phyloP scores from a whole-genome alignment of 2,113 vertebrate genomes.

The human (Homo sapiens) region DNA sequence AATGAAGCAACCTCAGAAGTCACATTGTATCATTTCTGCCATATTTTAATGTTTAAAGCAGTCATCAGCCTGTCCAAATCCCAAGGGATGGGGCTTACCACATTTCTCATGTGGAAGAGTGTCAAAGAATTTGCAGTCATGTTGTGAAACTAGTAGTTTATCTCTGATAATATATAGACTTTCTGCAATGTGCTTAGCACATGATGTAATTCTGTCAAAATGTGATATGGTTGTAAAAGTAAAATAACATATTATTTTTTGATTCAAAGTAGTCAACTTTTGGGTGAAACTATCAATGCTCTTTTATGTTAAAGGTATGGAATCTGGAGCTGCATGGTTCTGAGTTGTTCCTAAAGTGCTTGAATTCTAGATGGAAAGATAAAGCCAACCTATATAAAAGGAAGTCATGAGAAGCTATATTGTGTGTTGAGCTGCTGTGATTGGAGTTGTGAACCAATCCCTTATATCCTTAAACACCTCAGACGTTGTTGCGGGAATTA shows the following conservation, averaged over 20 bases:
- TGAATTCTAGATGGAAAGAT: background rate
- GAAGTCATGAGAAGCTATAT: background rate
- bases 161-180: background rate
- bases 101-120: background rate
- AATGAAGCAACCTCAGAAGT: background rate
- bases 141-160: background rate
- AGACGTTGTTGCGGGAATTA: background rate
- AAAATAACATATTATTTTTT: background rate
- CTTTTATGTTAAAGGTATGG: background rate
- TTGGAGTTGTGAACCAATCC: background rate
- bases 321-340: background rate
- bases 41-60: background rate
- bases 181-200: background rate
- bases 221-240: background rate
- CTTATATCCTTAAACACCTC: background rate
- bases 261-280: background rate
- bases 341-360: background rate
- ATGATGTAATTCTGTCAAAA: background rate
- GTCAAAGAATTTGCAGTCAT: background rate
- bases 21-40: background rate
- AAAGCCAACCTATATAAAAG: background rate
- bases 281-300: background rate
- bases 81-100: background rate
- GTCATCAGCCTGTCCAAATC: background rate
- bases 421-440: background rate